Evolutionary conservation across 2,797 vertebrate genomes (phyloP).

Genomic region (Falco columbarius): DNA sequence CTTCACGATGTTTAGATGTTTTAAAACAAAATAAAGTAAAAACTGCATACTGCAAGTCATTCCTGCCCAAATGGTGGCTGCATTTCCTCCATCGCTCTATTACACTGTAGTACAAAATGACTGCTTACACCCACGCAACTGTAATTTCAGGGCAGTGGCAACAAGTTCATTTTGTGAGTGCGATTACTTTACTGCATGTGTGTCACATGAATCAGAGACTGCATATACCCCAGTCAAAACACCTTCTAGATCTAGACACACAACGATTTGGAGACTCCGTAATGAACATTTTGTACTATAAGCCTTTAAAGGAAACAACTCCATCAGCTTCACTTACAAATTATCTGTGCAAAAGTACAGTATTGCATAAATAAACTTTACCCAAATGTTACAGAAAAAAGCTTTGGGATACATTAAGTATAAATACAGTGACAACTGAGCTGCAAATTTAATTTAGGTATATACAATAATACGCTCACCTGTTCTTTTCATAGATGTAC

Average conservation of each 20-base stretch:
- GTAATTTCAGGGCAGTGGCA: constrained; percentile 43
- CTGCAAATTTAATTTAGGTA: constrained; percentile 47
- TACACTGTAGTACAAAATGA: background rate
- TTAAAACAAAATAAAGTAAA: constrained; percentile 21
- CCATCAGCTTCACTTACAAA: constrained; percentile 53
- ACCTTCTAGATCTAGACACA: constrained; percentile 43
- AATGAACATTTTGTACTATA: constrained; percentile 23
- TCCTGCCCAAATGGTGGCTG: background rate
- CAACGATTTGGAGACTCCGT: constrained; percentile 8
- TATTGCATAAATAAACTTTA: constrained; percentile 60
- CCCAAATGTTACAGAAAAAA: constrained; percentile 31
- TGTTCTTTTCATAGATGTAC: background rate
- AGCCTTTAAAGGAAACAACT: constrained; percentile 41
- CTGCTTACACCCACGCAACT: constrained; percentile 20
- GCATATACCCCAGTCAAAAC: background rate
- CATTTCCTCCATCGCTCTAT: background rate
- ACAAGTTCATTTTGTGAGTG: background rate
- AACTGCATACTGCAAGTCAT: background rate
- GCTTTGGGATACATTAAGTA: constrained; percentile 45
- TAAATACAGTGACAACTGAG: constrained; percentile 43
- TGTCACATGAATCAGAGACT: background rate
- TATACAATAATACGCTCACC: background rate
- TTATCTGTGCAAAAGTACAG: constrained; percentile 54
- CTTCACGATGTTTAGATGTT: background rate
- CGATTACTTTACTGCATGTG: background rate